These are phyloP conservation scores for Melitaea cinxia DNA, from an alignment of 1,140 invertebrate species.

Conservation along the genomic window DNA sequence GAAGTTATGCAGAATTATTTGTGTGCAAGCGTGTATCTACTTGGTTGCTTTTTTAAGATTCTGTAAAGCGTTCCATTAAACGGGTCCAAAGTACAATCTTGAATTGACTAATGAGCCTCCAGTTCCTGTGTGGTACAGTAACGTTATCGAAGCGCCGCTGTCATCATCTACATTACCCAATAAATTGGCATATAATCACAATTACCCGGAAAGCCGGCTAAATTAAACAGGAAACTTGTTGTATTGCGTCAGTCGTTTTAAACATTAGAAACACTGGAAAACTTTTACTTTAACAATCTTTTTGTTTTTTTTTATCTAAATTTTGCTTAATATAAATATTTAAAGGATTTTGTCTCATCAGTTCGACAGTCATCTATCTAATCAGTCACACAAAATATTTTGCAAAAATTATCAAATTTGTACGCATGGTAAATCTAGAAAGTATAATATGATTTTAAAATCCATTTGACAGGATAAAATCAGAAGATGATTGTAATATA, in stretches of 20 bases:
- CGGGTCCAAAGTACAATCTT: conserved; percentile 61
- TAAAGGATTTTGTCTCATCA: too few species aligned
- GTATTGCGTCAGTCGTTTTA: conserved; percentile 26
- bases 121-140: conserved; percentile 61
- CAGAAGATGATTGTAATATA: too few species aligned
- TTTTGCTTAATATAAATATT: too few species aligned
- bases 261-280: neutral
- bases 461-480: too few species aligned
- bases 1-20: too few species aligned
- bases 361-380: too few species aligned
- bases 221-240: conserved; percentile 54
- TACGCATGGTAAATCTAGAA: too few species aligned
- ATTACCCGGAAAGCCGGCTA: conserved; percentile 57
- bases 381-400: too few species aligned
- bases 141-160: conserved; percentile 61
- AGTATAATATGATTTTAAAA: too few species aligned
- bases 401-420: too few species aligned
- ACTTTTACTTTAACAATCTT: neutral
- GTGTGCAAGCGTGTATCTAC: too few species aligned
- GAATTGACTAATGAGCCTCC: conserved; percentile 70
- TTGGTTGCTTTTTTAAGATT: conserved; percentile 44
- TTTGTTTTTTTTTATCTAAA: neutral
- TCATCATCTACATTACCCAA: conserved; percentile 60
- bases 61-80: conserved; percentile 39
- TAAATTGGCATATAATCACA: conserved; percentile 56